Evolutionary conservation across 2,888 invertebrate genomes (phyloP).

Genomic region (Linyphia triangularis): DNA sequence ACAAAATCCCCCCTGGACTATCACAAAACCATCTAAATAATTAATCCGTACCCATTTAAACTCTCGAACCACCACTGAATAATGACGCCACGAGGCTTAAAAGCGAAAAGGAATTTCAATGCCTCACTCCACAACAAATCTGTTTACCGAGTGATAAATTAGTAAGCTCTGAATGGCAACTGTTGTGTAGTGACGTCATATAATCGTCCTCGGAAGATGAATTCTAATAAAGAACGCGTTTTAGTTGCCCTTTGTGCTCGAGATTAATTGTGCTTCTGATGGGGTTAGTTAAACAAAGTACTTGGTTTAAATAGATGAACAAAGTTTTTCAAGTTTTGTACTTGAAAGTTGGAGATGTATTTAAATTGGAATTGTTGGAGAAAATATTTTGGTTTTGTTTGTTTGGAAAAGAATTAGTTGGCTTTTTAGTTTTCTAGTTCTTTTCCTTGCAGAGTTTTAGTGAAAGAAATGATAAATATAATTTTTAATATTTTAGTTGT

Average conservation of each 20-base stretch:
- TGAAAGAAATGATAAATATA: not conserved
- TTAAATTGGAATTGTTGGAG: not conserved
- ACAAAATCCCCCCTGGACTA: not conserved
- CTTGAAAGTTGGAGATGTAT: not conserved
- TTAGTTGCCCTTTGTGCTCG: not conserved
- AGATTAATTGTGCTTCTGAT: not conserved
- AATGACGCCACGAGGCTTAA: not conserved
- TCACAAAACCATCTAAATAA: not conserved
- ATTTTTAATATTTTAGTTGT: not conserved
- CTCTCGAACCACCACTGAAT: not conserved
- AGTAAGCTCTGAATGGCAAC: conserved; percentile 24
- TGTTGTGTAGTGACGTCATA: conserved; percentile 14
- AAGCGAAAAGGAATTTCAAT: not conserved
- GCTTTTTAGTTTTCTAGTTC: too few relatives aligned
- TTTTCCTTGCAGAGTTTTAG: too few relatives aligned
- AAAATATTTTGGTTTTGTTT: not conserved
- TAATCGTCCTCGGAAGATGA: conserved; percentile 1
- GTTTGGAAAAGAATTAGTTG: not conserved
- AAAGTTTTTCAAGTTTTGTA: not conserved
- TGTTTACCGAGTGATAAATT: conserved; percentile 25
- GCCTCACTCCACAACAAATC: not conserved
- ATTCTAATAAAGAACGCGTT: not conserved
- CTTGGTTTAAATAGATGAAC: not conserved
- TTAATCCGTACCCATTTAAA: conserved; percentile 19
- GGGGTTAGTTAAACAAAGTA: not conserved